Conservation (phyloP, 2,888 invertebrate genomes). For the Drosophila melanosoma region DNA sequence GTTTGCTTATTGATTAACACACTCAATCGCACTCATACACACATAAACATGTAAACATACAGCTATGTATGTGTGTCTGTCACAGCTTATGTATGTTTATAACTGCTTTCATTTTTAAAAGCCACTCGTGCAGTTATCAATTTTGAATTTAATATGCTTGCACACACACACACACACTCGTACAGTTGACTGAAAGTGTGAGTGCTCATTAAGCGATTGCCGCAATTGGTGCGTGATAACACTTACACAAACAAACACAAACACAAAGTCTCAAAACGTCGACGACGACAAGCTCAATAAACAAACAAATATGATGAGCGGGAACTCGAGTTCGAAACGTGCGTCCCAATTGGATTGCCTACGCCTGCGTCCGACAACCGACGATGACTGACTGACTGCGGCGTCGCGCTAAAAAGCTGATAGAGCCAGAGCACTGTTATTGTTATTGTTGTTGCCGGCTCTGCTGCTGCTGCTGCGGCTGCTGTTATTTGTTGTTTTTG, state of each 20-base stretch:
- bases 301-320: conserved; percentile 45
- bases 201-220: conserved; percentile 64
- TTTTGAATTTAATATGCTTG: conserved; percentile 54
- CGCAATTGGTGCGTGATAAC: conserved; percentile 72
- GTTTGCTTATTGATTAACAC: conserved; percentile 69
- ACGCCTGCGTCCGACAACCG: conserved; percentile 73
- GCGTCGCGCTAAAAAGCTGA: conserved; percentile 67
- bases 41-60: background rate
- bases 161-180: conserved; percentile 25
- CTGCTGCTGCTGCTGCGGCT: conserved; percentile 7
- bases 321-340: conserved; percentile 61
- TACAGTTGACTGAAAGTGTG: conserved; percentile 30
- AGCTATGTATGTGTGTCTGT: background rate
- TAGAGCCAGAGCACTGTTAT: conserved; percentile 63
- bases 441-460: conserved; percentile 38
- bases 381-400: conserved; percentile 67
- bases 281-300: conserved; percentile 41
- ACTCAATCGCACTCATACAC: conserved; percentile 26
- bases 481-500: conserved; percentile 57
- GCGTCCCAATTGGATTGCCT: conserved; percentile 67
- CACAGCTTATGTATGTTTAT: conserved; percentile 10
- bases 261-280: conserved; percentile 24
- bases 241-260: conserved; percentile 20
- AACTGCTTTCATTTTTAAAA: conserved; percentile 56
- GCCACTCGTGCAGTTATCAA: conserved; percentile 65